Percentiles rank a stretch among this genome's conserved stretches.
phyloP scores from a whole-genome alignment of 2,888 invertebrate species.

The Cantharis flavilabris region DNA sequence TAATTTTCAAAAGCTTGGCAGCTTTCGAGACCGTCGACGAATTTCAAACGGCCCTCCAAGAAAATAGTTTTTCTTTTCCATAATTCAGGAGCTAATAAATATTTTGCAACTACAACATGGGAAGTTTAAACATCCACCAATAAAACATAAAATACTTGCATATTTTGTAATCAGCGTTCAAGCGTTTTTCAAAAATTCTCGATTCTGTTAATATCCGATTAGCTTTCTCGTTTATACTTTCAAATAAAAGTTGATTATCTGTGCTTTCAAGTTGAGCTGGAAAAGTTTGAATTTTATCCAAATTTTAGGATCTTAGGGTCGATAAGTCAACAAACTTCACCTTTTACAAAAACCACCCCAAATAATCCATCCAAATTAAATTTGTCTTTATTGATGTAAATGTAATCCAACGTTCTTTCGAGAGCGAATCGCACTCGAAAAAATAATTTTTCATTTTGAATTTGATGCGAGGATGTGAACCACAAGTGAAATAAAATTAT shows the following conservation, averaged over 20 bases:
- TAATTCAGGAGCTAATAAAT: neutral
- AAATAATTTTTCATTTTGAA: neutral
- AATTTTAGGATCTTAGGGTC: neutral
- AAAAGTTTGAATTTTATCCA: neutral
- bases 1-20: neutral
- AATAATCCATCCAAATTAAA: constrained; percentile 52
- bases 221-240: neutral
- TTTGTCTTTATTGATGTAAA: constrained; percentile 44
- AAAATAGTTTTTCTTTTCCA: neutral
- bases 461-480: neutral
- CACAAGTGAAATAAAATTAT: neutral
- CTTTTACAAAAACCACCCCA: constrained; percentile 51
- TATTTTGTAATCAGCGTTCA: neutral
- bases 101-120: neutral
- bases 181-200: neutral
- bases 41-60: neutral
- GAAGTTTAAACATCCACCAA: neutral
- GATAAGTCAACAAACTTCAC: constrained; percentile 38
- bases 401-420: constrained; percentile 44
- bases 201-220: neutral
- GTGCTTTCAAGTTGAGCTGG: neutral
- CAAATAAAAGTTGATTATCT: neutral
- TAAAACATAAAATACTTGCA: neutral
- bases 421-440: constrained; percentile 22
- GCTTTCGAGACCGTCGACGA: neutral